Evolutionary conservation across 2,113 vertebrate species (phyloP), one percentile per base, ranked within the genome.

Genomic region (Alligator sinensis): DNA sequence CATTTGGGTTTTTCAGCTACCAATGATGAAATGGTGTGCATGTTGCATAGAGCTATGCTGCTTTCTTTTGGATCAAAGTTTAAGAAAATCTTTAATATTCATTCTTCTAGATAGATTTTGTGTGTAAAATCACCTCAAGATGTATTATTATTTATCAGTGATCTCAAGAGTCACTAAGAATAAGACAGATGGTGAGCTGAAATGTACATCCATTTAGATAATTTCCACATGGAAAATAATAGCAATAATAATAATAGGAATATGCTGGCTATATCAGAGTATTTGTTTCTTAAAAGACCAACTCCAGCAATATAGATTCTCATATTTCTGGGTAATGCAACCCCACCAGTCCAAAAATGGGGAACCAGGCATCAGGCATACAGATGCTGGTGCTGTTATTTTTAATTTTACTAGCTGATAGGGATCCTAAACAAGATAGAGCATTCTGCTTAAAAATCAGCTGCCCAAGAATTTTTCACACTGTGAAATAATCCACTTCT

Each of bases 121-220:
- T 47, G 93, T 94, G 86, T 92, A 61, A 90, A 90, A 59, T 72
- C 12, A 77, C 86, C 34, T 89, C 88, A 75, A 80, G 24, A 96
- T 90, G 84, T 87, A 84, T 80, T 27, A 34, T 84, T 25, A 85
- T 87, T 92, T 70, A 70, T 90, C 0, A 18, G 77, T 89, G 90
- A 64, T 78, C 82, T 94, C 77, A 80, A 54, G 66, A 91, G 91
- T 96, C 95, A 94, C 94, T 87, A 93, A 96, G 92, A 94, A 94
- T 85, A 82, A 90, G 92, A 95, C 88, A 90, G 88, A 85, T 93
- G 93, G 94, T 94, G 87, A 82, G 18, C 27, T 90, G 91, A 64
- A 77, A 89, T 0, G 89, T 57, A 62, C 91, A 94, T 58, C 34
- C 85, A 74, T 90, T 96, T 90, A 82, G 90, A 75, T 94, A 82